Evolutionary conservation across 2,888 invertebrate genomes (phyloP), one percentile per base, ranked within the genome.

Genomic region (Lampropteryx suffumata): DNA sequence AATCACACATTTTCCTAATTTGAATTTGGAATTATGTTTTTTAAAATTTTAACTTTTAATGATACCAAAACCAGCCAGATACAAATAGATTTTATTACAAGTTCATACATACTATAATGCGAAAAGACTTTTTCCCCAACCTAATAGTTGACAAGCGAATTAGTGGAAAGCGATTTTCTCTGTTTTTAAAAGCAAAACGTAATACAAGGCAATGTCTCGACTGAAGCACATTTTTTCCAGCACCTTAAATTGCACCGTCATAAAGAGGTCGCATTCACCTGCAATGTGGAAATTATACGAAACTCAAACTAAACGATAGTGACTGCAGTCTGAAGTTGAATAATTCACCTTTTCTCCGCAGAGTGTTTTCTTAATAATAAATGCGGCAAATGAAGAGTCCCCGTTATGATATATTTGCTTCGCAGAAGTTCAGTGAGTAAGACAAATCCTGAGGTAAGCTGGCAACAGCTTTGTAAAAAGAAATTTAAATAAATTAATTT

Each of bases 321-420:
- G 67, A 59, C 58, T 61, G 62, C 56, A 57, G 64, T 68, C 61
- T 44, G 42, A 60, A 53, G 50, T 65, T 74, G 71, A 76, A 76
- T 76, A 63, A 76, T 76, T 74, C 67, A 76, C 67, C 54, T 64
- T 53, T 59, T 61, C 61, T 54, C 58, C 62, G 57, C 69, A 55
- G 43, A 61, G 67, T 71, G 65, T 56, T 68, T 71, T 65, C 70
- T 67, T 71, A 62, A 69, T 72, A 73, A 68, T 61, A 69, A 67
- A 62, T 58, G 44, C 54, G 37, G 49, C 49, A 50, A 56, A 59
- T 12, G 50, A 57, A 37, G 54, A 62, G 62, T 60, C 57, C 55
- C 50, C 53, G 49, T 39, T 40, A 57, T 50, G 55, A 42, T 45
- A 29, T 44, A 47, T 47, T 47, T 50, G 39, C 29, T 41, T 36